Evolutionary conservation across 1,140 invertebrate genomes (phyloP).

Genomic region (Bombyx mandarina): DNA sequence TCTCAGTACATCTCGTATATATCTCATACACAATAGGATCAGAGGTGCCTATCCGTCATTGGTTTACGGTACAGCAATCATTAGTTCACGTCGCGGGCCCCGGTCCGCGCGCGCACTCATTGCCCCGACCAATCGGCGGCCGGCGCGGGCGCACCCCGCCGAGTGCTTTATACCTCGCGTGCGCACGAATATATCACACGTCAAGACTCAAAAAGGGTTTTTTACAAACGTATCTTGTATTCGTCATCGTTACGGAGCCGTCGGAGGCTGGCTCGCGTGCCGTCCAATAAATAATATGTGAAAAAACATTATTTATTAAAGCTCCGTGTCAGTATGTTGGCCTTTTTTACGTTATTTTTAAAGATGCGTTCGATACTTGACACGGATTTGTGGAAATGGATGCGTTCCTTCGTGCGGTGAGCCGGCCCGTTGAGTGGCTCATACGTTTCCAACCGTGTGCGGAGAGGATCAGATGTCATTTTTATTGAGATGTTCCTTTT

Average conservation of each 20-base stretch:
- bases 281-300: conserved; percentile 39
- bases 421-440: conserved; percentile 9
- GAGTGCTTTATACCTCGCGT: conserved; percentile 54
- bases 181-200: conserved; percentile 58
- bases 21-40: conserved; percentile 32
- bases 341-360: conserved; percentile 20
- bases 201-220: conserved; percentile 50
- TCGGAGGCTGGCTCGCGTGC: conserved; percentile 29
- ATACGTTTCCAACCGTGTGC: too few species aligned
- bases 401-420: conserved; percentile 17
- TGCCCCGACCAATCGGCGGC: conserved; percentile 47
- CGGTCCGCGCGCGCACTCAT: conserved; percentile 32
- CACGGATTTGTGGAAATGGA: conserved; percentile 56
- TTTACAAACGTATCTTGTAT: conserved; percentile 61
- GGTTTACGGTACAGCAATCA: conserved; percentile 42
- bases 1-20: conserved; percentile 15
- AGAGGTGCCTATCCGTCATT: conserved; percentile 60
- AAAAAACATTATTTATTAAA: conserved; percentile 41
- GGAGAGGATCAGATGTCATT: too few species aligned
- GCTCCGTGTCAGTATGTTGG: conserved; percentile 28
- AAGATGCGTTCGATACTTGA: conserved; percentile 40
- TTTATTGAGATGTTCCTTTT: conserved; percentile 13
- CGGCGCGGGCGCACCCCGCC: conserved; percentile 52
- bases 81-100: conserved; percentile 38
- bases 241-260: conserved; percentile 59